Conservation (phyloP, 2,888 invertebrate species). For the Callimorpha dominula region DNA sequence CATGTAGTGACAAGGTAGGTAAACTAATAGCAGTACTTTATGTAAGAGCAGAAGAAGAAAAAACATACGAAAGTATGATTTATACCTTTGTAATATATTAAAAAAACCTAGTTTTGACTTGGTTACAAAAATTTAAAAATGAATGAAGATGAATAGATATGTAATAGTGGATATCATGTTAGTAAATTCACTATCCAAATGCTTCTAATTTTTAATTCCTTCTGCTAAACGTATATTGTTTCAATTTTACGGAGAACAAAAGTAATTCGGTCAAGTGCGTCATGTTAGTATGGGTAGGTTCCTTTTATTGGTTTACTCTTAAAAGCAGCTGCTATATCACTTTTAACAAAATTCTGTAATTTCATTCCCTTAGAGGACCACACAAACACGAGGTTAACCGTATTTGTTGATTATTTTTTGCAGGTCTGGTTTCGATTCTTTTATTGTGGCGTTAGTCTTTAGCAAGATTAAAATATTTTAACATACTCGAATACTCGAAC, state of each 20-base stretch:
- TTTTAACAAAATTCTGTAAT: constrained; percentile 40
- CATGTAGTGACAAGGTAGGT: no score
- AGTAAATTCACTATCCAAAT: not conserved
- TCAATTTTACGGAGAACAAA: constrained; percentile 35
- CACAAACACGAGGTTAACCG: constrained; percentile 23
- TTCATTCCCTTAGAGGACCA: constrained; percentile 35
- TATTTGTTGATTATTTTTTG: not conserved
- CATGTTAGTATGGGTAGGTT: constrained; percentile 26
- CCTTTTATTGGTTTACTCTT: constrained; percentile 41
- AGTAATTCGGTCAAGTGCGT: constrained; percentile 42
- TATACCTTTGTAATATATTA: no score
- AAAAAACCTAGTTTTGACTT: no score
- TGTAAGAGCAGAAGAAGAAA: no score
- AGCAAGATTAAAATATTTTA: no score
- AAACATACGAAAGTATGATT: no score
- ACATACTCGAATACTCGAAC: no score
- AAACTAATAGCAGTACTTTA: no score
- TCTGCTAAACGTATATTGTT: constrained; percentile 34
- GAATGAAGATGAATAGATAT: no score
- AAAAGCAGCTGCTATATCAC: constrained; percentile 40
- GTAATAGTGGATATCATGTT: no score
- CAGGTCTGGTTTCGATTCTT: not conserved
- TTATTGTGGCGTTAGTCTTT: not conserved
- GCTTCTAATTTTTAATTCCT: not conserved
- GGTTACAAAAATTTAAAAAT: no score